A percentile compares a stretch with the other conserved stretches of the same genome.
phyloP scores from a whole-genome alignment of 2,113 vertebrate genomes.

The Polypterus bichir region DNA sequence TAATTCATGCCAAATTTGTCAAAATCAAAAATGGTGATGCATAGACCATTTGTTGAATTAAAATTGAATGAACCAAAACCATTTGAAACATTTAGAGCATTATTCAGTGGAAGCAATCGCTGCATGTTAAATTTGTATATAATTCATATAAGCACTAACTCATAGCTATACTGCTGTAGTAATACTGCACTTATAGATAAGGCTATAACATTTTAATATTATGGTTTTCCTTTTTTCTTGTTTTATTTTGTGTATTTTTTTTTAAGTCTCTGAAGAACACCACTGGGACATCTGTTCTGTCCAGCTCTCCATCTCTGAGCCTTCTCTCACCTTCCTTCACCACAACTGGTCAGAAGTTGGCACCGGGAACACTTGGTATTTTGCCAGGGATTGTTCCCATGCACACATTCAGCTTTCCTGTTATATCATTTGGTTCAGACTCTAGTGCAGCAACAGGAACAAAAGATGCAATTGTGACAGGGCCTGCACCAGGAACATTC shows the following conservation, averaged over 20 bases:
- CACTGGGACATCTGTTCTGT: conserved; percentile 52
- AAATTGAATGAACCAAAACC: no score
- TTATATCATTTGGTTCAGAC: conserved; percentile 55
- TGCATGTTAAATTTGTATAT: no score
- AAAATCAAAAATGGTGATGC: no score
- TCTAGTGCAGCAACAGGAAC: conserved; percentile 45
- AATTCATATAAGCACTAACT: no score
- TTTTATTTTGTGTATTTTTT: not conserved
- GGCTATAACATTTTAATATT: no score
- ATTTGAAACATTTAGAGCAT: no score
- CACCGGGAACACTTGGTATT: conserved; percentile 32
- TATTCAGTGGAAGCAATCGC: no score
- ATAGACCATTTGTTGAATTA: no score
- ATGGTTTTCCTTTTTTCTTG: not conserved
- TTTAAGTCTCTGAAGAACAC: conserved; percentile 44
- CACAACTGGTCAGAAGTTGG: conserved; percentile 48
- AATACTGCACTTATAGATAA: no score
- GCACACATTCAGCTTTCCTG: conserved; percentile 52
- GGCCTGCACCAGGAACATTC: conserved; percentile 60
- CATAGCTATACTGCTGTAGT: no score
- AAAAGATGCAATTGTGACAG: conserved; percentile 59
- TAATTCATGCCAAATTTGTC: no score
- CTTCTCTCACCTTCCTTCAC: conserved; percentile 62
- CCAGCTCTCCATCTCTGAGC: conserved; percentile 51
- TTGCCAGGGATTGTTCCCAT: conserved; percentile 52